Conservation (phyloP, 2,888 invertebrate species). For the Drosophila pseudotakahashii region DNA sequence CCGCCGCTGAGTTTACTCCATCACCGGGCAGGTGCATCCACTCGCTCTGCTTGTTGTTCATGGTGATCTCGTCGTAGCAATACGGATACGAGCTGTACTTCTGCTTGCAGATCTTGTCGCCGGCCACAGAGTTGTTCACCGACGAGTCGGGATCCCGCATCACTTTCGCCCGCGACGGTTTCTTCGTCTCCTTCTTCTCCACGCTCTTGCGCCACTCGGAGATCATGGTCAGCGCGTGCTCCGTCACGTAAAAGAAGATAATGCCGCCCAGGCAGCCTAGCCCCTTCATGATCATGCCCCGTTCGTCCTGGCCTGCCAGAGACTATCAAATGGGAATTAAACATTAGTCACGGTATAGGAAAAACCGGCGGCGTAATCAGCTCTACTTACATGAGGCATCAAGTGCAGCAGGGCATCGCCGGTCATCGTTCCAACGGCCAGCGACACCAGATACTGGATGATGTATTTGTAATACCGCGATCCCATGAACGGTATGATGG, state of each 20-base stretch:
- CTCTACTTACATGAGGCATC: constrained; percentile 91
- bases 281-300: constrained; percentile 93
- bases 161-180: constrained; percentile 87
- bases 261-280: constrained; percentile 89
- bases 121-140: constrained; percentile 82
- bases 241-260: constrained; percentile 95
- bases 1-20: constrained; percentile 42
- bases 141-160: constrained; percentile 87
- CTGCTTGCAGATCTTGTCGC: constrained; percentile 91
- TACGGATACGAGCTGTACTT: constrained; percentile 95
- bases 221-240: constrained; percentile 91
- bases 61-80: constrained; percentile 93
- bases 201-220: constrained; percentile 92
- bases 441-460: constrained; percentile 95
- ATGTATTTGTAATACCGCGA: constrained; percentile 94
- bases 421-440: constrained; percentile 95
- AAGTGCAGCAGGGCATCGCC: constrained; percentile 97
- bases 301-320: constrained; percentile 84
- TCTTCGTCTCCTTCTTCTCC: constrained; percentile 87
- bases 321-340: constrained; percentile 58
- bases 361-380: not conserved
- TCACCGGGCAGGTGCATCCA: constrained; percentile 82
- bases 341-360: not conserved
- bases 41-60: constrained; percentile 88
- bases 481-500: constrained; percentile 96